Evolutionary conservation across 2,888 invertebrate species (phyloP).

Genomic region (Nephrotoma guestfalica): DNA sequence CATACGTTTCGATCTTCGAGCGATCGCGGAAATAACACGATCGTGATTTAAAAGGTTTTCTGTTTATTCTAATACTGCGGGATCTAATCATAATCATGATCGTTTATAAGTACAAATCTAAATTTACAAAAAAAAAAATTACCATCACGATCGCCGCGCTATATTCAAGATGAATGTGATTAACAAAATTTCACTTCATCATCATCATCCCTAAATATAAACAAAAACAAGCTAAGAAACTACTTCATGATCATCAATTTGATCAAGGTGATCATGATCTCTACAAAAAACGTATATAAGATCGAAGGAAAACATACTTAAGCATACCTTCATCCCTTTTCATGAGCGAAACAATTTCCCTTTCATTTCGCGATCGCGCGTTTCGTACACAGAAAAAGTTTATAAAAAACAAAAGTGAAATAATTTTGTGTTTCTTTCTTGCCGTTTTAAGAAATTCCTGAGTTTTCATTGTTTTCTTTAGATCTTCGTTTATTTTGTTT

Average conservation of each 20-base stretch:
- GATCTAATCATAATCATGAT: background rate
- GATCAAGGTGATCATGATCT: background rate
- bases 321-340: background rate
- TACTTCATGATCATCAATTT: background rate
- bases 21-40: background rate
- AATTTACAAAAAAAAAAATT: background rate
- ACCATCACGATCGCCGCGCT: background rate
- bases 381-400: background rate
- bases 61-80: background rate
- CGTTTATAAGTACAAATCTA: too few relatives aligned
- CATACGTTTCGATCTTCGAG: background rate
- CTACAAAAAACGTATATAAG: background rate
- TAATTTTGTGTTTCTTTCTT: background rate
- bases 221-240: background rate
- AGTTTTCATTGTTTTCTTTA: background rate
- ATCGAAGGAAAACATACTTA: background rate
- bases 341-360: background rate
- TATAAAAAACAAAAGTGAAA: background rate
- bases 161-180: background rate
- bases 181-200: background rate
- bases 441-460: background rate
- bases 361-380: background rate
- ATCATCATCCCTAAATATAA: background rate
- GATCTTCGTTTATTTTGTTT: background rate
- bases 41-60: background rate